A percentile compares a stretch with the other conserved stretches of the same genome.
phyloP scores from a whole-genome alignment of 2,797 vertebrate species.

The Centroberyx gerrardi region DNA sequence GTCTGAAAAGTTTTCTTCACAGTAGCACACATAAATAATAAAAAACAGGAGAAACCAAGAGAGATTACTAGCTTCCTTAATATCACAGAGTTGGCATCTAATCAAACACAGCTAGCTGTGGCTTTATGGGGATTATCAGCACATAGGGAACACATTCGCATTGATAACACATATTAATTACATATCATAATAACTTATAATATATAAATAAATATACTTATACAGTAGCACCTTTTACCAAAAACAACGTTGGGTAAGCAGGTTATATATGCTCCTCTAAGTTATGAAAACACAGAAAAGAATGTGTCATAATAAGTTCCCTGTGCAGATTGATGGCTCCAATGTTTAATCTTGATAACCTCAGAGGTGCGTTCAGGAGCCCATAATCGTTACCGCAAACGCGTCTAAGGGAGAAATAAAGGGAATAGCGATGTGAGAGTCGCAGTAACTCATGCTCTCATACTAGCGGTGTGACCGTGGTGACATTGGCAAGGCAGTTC shows the following conservation, averaged over 20 bases:
- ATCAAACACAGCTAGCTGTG: background rate
- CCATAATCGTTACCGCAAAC: conserved; percentile 68
- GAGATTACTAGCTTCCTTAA: conserved; percentile 27
- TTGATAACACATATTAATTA: no score
- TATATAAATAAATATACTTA: no score
- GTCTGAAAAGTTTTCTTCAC: conserved; percentile 25
- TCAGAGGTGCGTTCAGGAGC: conserved; percentile 58
- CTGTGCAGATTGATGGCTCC: conserved; percentile 50
- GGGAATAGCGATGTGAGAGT: conserved; percentile 24
- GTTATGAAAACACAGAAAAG: conserved; percentile 51
- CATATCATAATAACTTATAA: no score
- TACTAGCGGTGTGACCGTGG: conserved; percentile 51
- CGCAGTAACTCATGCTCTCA: conserved; percentile 25
- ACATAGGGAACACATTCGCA: no score
- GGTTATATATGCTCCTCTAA: conserved; percentile 26
- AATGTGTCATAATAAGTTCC: conserved; percentile 41
- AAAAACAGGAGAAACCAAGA: background rate
- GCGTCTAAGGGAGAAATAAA: conserved; percentile 69
- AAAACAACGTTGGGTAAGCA: conserved; percentile 43
- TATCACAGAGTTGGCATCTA: conserved; percentile 21
- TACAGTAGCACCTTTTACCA: conserved; percentile 15
- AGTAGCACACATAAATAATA: conserved; percentile 6
- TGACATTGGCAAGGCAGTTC: conserved; percentile 72
- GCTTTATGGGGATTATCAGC: no score
- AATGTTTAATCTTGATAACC: conserved; percentile 70